Conservation (phyloP, 2,797 vertebrate genomes). For the Strix occidentalis region DNA sequence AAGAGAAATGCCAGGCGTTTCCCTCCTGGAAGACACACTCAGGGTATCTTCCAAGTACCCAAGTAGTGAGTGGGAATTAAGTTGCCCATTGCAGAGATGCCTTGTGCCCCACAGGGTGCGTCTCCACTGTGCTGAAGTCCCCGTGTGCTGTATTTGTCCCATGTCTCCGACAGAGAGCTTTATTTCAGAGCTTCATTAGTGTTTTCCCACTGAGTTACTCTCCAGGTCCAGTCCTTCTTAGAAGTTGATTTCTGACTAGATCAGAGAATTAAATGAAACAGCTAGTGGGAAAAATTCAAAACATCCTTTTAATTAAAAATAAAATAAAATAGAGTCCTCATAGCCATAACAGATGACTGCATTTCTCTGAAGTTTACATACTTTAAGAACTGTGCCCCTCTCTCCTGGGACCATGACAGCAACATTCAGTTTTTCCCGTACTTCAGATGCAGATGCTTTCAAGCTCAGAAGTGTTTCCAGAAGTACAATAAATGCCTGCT, state of each 20-base stretch:
- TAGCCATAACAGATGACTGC: neutral
- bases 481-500: neutral
- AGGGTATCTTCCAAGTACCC: neutral
- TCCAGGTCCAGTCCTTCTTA: neutral
- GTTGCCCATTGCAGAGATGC: neutral
- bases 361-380: neutral
- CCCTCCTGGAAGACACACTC: neutral
- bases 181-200: neutral
- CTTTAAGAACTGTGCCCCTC: neutral
- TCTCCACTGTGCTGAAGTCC: neutral
- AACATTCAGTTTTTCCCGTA: neutral
- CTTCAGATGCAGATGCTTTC: slow-evolving; percentile 9
- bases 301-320: slow-evolving; percentile 28
- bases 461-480: neutral
- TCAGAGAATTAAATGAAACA: neutral
- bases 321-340: slow-evolving; percentile 2
- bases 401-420: slow-evolving; percentile 1
- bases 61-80: neutral
- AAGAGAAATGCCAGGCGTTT: neutral
- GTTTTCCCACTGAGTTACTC: neutral
- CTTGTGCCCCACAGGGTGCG: accelerated
- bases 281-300: slow-evolving; percentile 38
- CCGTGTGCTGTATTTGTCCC: neutral
- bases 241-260: neutral
- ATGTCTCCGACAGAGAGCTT: neutral